Percentiles rank a stretch among this genome's conserved stretches.
phyloP scores from a whole-genome alignment of 1,140 invertebrate genomes.

The Chrysoperla carnea region DNA sequence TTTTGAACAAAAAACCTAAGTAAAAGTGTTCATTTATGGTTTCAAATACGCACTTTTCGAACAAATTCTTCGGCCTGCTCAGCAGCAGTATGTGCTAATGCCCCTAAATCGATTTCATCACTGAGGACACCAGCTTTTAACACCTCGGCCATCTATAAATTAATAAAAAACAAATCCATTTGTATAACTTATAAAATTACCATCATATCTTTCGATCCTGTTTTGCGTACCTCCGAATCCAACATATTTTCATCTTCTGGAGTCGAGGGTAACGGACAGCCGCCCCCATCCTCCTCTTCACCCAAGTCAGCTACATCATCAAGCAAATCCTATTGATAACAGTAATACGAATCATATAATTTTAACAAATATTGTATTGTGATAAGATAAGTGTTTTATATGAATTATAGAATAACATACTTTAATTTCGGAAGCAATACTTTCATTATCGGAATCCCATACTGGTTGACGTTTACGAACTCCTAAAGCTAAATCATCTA shows the following conservation, averaged over 20 bases:
- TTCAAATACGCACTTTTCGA: slow-evolving; percentile 39
- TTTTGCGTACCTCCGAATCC: slow-evolving; percentile 43
- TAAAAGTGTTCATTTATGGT: background rate
- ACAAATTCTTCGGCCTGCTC: slow-evolving; percentile 91
- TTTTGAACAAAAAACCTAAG: no score
- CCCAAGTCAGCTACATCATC: slow-evolving; percentile 27
- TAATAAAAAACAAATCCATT: slow-evolving; percentile 3
- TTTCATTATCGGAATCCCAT: slow-evolving; percentile 35
- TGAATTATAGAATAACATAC: slow-evolving; percentile 1
- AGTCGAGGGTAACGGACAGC: slow-evolving; percentile 69
- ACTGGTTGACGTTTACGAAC: slow-evolving; percentile 24
- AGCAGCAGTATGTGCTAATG: slow-evolving; percentile 70
- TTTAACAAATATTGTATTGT: background rate
- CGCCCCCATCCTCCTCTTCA: slow-evolving; percentile 55
- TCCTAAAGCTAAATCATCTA: slow-evolving; percentile 27
- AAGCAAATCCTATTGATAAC: slow-evolving; percentile 23
- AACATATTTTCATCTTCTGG: slow-evolving; percentile 67
- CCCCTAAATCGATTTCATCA: slow-evolving; percentile 65
- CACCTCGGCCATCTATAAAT: slow-evolving; percentile 52
- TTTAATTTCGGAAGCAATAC: slow-evolving; percentile 34
- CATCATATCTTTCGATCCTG: slow-evolving; percentile 2
- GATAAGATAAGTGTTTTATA: background rate
- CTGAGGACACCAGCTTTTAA: slow-evolving; percentile 60
- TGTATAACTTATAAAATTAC: slow-evolving; percentile 2
- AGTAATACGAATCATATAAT: slow-evolving; percentile 18